Evolutionary conservation across 2,113 vertebrate genomes (phyloP).

Genomic region (Atlantisia rogersi): DNA sequence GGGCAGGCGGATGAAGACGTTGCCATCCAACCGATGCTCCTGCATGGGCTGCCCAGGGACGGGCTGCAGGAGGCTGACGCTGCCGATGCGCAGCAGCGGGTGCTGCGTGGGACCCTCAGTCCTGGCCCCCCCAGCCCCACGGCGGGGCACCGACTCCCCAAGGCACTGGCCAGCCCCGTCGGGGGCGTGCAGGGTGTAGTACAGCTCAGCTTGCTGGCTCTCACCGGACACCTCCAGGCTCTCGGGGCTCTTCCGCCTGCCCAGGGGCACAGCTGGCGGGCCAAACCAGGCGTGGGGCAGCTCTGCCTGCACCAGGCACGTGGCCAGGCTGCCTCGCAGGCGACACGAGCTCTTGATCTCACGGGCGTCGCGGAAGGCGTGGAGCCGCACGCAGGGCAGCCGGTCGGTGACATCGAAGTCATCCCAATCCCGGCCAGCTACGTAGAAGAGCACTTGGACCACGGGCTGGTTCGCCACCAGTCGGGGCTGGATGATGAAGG

Average conservation of each 20-base stretch:
- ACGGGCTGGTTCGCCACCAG: constrained; percentile 88
- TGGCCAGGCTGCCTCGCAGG: constrained; percentile 88
- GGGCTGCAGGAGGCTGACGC: constrained; percentile 91
- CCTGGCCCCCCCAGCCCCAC: constrained; percentile 59
- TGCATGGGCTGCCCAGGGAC: constrained; percentile 81
- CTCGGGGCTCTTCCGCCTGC: constrained; percentile 82
- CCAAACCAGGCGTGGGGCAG: constrained; percentile 93
- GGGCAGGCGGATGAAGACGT: constrained; percentile 91
- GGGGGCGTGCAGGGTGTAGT: constrained; percentile 90
- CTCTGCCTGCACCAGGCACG: constrained; percentile 90
- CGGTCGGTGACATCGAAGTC: constrained; percentile 89
- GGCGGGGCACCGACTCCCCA: constrained; percentile 61
- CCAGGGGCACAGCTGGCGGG: constrained; percentile 78
- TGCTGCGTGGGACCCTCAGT: constrained; percentile 89
- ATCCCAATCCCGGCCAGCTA: constrained; percentile 95
- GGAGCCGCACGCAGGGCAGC: constrained; percentile 91
- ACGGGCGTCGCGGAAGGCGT: constrained; percentile 89
- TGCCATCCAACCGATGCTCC: constrained; percentile 90
- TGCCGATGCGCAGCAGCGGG: constrained; percentile 93
- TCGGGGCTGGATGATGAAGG: constrained; percentile 90
- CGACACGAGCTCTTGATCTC: constrained; percentile 93
- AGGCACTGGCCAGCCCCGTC: constrained; percentile 82
- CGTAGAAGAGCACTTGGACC: constrained; percentile 96
- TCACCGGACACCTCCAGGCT: constrained; percentile 76
- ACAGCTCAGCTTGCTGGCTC: constrained; percentile 90